Base-by-base conservation (phyloP, 1,140 invertebrate genomes). In the Diuraphis noxia region DNA sequence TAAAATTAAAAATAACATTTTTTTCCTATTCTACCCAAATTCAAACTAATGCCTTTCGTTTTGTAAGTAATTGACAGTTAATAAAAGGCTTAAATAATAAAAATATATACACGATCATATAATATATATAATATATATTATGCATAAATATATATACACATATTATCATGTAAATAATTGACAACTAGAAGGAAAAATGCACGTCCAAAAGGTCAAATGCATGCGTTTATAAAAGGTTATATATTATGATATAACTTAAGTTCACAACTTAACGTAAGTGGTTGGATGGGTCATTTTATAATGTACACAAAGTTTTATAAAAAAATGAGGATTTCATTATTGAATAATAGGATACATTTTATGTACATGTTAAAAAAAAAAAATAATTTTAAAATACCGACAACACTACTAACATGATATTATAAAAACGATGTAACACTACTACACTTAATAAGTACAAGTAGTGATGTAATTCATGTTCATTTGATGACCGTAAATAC, bases 111-210 rank as follows among this genome's bases (percentile, higher is more conserved):
- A 82, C 23, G 10, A 85, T n/a, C 9, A 21, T 86, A 52, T 0
- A 34, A 10, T 46, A 30, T n/a, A 82, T 81, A 36, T 49, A 34
- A 30, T 52, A 23, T 34, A 72, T 72, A 72, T 17, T 77, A 34
- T 79, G 5, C 17, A 36, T 23, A 25, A 10, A 10, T 40, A 38
- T 81, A 38, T 25, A 81, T 9, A 63, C 30, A 30, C 4, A 56
- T 56, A 30, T 19, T 41, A 84, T 85, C 34, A 7, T 52, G 46
- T 52, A 86, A 86, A 86, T 86, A 86, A 86, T 86, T 86, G 85
- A 86, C 85, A 52, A 49, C 85, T 86, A 86, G 85, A 86, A 86
- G 85, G 85, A 86, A 36, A 86, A 36, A 86, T 86, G 43, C 85
- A 86, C 23, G n/a, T 17, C 21, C 46, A 25, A 72, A 72, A n/a